A percentile compares a stretch with the other conserved stretches of the same genome.
phyloP scores from a whole-genome alignment of 1,140 invertebrate genomes.

The Archegozetes longisetosus region DNA sequence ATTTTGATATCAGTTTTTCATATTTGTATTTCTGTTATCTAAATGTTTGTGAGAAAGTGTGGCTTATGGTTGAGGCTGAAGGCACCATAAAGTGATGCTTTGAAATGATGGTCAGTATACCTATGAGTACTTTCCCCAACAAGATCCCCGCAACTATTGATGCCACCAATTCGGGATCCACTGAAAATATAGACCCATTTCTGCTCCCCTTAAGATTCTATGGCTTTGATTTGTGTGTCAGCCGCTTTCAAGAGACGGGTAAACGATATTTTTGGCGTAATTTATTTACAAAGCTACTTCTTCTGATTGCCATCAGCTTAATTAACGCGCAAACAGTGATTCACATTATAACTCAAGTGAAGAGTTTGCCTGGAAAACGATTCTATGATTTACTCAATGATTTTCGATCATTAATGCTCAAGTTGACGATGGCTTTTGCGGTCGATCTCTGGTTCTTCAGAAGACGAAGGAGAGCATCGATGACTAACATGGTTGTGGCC shows the following conservation, averaged over 20 bases:
- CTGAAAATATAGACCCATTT: constrained; percentile 9
- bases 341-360: not conserved
- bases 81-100: no score
- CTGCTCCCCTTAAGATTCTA: constrained; percentile 1
- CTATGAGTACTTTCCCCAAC: not conserved
- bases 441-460: constrained; percentile 9
- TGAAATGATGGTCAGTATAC: not conserved
- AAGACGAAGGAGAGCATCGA: not conserved
- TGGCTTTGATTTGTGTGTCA: constrained; percentile 9
- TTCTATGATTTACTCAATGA: constrained; percentile 3
- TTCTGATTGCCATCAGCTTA: not conserved
- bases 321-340: constrained; percentile 5
- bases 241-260: constrained; percentile 5
- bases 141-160: not conserved
- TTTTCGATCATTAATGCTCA: constrained; percentile 4
- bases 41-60: no score
- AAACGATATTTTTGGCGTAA: constrained; percentile 2
- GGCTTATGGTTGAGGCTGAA: no score
- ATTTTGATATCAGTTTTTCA: no score
- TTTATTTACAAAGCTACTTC: not conserved
- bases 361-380: not conserved
- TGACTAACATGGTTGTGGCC: constrained; percentile 1
- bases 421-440: constrained; percentile 11
- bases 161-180: not conserved
- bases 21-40: no score